phyloP scores from a whole-genome alignment of 2,888 invertebrate genomes.

The Vesta saturnalis region DNA sequence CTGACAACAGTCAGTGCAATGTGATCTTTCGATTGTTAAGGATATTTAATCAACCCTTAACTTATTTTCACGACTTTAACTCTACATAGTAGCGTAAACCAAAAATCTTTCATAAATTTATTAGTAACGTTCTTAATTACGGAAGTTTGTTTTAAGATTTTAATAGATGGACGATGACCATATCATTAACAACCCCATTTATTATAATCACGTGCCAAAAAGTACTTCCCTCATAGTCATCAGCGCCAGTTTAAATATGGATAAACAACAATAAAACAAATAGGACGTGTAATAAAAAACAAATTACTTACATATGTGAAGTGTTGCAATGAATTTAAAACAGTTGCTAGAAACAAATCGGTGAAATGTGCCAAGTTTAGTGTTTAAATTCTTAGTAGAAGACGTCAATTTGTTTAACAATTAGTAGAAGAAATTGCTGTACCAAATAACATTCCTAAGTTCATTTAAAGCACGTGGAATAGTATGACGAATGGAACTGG shows the following conservation, averaged over 20 bases:
- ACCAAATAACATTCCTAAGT: conserved; percentile 13
- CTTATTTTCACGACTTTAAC: not conserved
- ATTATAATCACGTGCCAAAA: conserved; percentile 3
- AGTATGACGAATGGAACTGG: conserved; percentile 57
- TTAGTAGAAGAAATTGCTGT: conserved; percentile 17
- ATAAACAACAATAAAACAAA: conserved; percentile 2
- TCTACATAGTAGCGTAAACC: too few relatives aligned
- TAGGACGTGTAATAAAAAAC: conserved; percentile 8
- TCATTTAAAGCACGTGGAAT: conserved; percentile 29
- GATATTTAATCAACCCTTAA: conserved; percentile 13
- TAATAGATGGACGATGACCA: not conserved
- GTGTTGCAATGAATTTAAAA: conserved; percentile 22
- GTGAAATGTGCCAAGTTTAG: conserved; percentile 18
- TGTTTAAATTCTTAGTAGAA: conserved; percentile 11
- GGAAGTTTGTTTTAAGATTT: too few relatives aligned
- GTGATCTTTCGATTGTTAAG: conserved; percentile 33
- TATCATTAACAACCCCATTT: not conserved
- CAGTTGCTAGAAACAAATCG: conserved; percentile 19
- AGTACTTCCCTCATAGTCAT: not conserved
- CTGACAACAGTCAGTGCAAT: conserved; percentile 38
- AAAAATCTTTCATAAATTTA: not conserved
- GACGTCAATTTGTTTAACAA: conserved; percentile 19
- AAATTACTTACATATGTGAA: conserved; percentile 19
- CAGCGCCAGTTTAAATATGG: conserved; percentile 3
- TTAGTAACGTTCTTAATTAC: not conserved